phyloP scores from a whole-genome alignment of 2,888 invertebrate genomes.

The Eristalinus sepulchralis region DNA sequence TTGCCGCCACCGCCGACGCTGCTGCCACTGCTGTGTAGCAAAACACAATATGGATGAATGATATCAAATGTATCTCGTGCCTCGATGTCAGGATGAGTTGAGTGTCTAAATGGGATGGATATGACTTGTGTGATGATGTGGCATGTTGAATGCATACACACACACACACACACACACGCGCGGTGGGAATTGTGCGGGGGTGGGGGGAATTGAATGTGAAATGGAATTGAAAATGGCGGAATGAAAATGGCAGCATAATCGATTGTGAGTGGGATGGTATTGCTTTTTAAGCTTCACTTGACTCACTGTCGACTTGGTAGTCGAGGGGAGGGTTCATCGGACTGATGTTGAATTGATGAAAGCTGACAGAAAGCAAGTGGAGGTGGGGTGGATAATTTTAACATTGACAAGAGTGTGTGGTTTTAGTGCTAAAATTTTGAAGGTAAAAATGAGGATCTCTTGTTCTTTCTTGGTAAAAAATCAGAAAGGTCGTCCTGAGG shows the following conservation, averaged over 20 bases:
- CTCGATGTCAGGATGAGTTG: slow-evolving; percentile 32
- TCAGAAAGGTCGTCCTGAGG: too few species aligned
- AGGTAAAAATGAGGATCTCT: too few species aligned
- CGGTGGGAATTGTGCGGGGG: neutral
- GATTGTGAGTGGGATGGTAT: neutral
- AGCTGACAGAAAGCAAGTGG: too few species aligned
- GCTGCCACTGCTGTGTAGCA: neutral
- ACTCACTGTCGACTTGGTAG: neutral
- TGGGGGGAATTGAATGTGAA: neutral
- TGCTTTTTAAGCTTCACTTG: neutral
- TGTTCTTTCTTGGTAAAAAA: too few species aligned
- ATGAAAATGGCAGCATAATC: neutral
- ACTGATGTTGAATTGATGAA: neutral
- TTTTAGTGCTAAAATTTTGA: too few species aligned
- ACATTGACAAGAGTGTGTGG: too few species aligned
- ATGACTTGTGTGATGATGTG: slow-evolving; percentile 4
- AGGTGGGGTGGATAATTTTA: too few species aligned
- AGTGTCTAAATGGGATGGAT: slow-evolving; percentile 1
- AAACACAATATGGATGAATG: slow-evolving; percentile 7
- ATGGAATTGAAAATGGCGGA: neutral
- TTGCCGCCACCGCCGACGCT: neutral
- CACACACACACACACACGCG: neutral
- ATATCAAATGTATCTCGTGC: slow-evolving; percentile 22
- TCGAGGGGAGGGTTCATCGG: neutral
- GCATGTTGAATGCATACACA: slow-evolving; percentile 10